These are phyloP conservation scores for Prorops nasuta DNA, from an alignment of 1,140 invertebrate species.

Conservation along the genomic window DNA sequence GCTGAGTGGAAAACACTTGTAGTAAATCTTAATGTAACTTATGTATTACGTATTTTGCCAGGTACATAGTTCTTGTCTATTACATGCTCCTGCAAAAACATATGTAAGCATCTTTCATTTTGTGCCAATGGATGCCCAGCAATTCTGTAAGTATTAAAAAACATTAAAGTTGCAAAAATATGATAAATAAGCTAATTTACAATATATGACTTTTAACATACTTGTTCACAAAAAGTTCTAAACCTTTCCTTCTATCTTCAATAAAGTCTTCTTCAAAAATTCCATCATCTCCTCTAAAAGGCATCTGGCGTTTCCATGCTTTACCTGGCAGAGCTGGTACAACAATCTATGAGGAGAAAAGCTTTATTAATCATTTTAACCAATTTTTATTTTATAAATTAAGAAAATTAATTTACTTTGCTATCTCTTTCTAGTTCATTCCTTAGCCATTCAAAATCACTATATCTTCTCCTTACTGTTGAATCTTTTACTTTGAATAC, in stretches of 20 bases:
- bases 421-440: conserved; percentile 98
- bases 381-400: too few species aligned
- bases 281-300: conserved; percentile 97
- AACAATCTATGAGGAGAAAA: conserved; percentile 73
- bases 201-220: conserved; percentile 49
- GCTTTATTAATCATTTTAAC: not conserved
- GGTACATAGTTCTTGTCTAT: conserved; percentile 99
- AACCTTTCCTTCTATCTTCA: conserved; percentile 95
- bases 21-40: conserved; percentile 43
- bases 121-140: conserved; percentile 99
- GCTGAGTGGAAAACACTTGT: conserved; percentile 26
- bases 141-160: conserved; percentile 69
- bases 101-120: conserved; percentile 98
- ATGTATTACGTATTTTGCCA: conserved; percentile 97
- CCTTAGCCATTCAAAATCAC: conserved; percentile 99
- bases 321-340: conserved; percentile 97
- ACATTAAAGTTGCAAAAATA: not conserved
- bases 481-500: conserved; percentile 99
- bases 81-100: conserved; percentile 96
- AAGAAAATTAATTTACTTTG: conserved; percentile 69
- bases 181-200: too few species aligned
- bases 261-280: conserved; percentile 99
- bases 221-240: conserved; percentile 99
- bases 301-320: conserved; percentile 96
- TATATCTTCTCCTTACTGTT: conserved; percentile 94